phyloP scores from a whole-genome alignment of 1,140 invertebrate species.

The Babylonia areolata region DNA sequence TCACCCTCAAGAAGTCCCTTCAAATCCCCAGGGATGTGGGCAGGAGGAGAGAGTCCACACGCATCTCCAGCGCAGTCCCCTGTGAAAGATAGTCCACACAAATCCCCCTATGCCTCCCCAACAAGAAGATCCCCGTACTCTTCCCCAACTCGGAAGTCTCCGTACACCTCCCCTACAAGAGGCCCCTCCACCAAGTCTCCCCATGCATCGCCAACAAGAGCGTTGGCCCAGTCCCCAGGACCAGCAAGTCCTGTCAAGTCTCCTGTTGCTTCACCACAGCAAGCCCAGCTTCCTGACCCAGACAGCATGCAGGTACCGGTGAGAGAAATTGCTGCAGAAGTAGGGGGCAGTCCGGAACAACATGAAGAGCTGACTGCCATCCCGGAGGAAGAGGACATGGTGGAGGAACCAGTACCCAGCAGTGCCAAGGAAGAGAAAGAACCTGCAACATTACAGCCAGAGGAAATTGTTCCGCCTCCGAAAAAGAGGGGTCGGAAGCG shows the following conservation, averaged over 20 bases:
- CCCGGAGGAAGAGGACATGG: background rate
- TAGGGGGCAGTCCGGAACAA: background rate
- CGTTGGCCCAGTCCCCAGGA: background rate
- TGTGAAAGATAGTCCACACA: background rate
- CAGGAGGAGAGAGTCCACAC: background rate
- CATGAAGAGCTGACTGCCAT: background rate
- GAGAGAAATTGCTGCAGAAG: background rate
- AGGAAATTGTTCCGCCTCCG: background rate
- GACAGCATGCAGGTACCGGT: background rate
- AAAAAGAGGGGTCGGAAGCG: constrained; percentile 13
- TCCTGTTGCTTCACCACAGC: background rate
- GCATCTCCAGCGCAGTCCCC: background rate
- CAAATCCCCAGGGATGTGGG: background rate
- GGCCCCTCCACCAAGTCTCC: background rate
- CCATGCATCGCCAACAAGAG: background rate
- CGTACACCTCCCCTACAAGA: background rate
- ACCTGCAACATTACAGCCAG: background rate
- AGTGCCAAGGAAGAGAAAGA: background rate
- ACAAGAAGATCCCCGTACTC: background rate
- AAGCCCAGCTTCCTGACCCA: background rate
- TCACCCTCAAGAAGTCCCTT: background rate
- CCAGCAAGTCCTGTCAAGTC: background rate
- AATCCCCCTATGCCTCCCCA: background rate
- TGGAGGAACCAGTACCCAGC: background rate
- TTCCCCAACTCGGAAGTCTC: background rate